These are phyloP conservation scores for Andinoacara biseriatus DNA, from an alignment of 2,113 vertebrate genomes.

Conservation along the genomic window DNA sequence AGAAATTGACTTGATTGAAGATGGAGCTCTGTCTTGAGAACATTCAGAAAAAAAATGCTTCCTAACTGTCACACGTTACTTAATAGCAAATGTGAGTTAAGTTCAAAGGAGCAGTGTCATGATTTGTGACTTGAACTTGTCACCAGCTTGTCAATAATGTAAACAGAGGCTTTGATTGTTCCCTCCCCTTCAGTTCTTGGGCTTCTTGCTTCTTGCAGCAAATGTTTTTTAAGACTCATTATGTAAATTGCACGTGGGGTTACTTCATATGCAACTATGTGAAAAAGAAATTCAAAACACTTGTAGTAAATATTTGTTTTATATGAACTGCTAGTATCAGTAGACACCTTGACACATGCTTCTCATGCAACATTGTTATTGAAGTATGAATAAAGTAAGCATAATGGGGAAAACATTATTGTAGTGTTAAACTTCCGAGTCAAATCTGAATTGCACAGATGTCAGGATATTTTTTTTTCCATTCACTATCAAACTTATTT, in stretches of 20 bases:
- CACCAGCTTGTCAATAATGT: not conserved
- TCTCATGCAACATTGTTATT: not conserved
- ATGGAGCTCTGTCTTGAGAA: not conserved
- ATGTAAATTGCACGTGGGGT: not conserved
- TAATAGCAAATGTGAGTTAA: not conserved
- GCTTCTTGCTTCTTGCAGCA: not conserved
- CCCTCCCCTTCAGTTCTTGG: not conserved
- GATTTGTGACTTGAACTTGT: too few relatives aligned
- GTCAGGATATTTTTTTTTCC: not conserved
- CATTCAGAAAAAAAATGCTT: not conserved
- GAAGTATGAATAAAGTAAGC: not conserved
- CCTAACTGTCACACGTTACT: not conserved
- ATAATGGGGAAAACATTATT: not conserved
- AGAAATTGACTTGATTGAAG: conserved; percentile 16
- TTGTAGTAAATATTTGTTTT: not conserved
- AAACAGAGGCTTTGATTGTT: not conserved
- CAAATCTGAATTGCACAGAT: not conserved
- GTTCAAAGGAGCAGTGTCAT: not conserved
- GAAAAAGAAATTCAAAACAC: not conserved
- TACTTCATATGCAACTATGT: not conserved
- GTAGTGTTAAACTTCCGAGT: too few relatives aligned
- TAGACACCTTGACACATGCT: not conserved
- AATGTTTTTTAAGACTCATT: not conserved
- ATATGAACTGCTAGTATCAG: not conserved
- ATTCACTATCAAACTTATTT: not conserved